Base-by-base conservation (phyloP, 1,140 invertebrate species). In the Cepaea nemoralis region DNA sequence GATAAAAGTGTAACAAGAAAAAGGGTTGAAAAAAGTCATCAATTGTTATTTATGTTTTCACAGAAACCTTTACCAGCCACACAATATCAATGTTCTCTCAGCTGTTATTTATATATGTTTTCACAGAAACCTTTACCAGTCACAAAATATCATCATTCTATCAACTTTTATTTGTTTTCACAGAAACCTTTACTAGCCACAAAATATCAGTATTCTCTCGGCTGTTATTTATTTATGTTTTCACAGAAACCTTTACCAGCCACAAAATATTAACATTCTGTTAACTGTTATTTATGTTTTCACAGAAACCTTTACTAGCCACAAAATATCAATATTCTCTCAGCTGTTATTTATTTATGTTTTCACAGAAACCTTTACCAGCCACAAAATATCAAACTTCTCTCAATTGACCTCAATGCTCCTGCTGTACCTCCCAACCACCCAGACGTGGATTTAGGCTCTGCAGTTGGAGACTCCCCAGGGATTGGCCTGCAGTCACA, bases 231-330 rank as follows among this genome's bases (percentile, higher is more conserved):
- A 22, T 55, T 22, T 55, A 22, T 55, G 3, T 8, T 14, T 59
- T 91, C 92, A 82, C 87, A 94, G 94, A 75, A 94, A 95, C 89
- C 92, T 95, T 71, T 95, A 95, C 87, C 95, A 95, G 87, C 93
- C 94, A 3, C 95, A 95, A 86, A 95, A 63, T 31, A 63, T 63
- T 19, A 63, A 94, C 88, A 85, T 95, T 35, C 88, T 95, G 0
- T n/a, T n/a, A n/a, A n/a, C n/a, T n/a, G n/a, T n/a, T n/a, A n/a
- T n/a, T n/a, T n/a, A n/a, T n/a, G n/a, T n/a, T n/a, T n/a, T n/a
- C n/a, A n/a, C n/a, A n/a, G n/a, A n/a, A n/a, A n/a, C n/a, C n/a
- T n/a, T n/a, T n/a, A n/a, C n/a, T n/a, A n/a, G n/a, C n/a, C n/a
- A n/a, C n/a, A n/a, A n/a, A n/a, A n/a, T n/a, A n/a, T n/a, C n/a